These are phyloP conservation scores for Lagenorhynchus albirostris DNA, from an alignment of 2,113 vertebrate species.

Conservation along the genomic window DNA sequence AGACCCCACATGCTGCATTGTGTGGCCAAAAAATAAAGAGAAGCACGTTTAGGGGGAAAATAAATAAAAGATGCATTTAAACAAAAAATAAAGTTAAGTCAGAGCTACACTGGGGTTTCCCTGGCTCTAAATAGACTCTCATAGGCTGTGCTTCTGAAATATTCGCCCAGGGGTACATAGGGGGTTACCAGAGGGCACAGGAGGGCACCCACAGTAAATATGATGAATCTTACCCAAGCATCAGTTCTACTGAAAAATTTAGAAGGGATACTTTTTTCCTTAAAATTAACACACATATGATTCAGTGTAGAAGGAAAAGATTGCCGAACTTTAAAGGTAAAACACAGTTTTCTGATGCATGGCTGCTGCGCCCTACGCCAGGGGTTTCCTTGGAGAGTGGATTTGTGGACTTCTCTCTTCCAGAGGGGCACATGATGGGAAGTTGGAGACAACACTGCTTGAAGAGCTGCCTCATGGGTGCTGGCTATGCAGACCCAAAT, in stretches of 20 bases:
- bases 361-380: not conserved
- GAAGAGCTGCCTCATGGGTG: not conserved
- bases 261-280: not conserved
- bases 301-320: not conserved
- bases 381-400: not conserved
- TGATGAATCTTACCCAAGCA: not conserved
- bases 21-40: too few relatives aligned
- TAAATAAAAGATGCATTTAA: too few relatives aligned
- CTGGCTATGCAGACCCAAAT: not conserved
- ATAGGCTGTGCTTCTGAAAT: not conserved
- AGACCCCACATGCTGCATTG: too few relatives aligned
- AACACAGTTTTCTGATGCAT: not conserved
- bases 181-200: not conserved
- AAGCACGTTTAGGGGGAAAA: too few relatives aligned
- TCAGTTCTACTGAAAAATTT: not conserved
- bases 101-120: not conserved
- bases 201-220: not conserved
- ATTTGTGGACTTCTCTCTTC: not conserved
- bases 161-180: rapidly evolving
- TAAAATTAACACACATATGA: not conserved
- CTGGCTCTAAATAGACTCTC: not conserved
- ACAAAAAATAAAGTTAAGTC: not conserved
- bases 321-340: not conserved
- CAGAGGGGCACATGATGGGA: not conserved
- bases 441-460: not conserved